Evolutionary conservation across 2,113 vertebrate species (phyloP).

Genomic region (Strigops habroptila): DNA sequence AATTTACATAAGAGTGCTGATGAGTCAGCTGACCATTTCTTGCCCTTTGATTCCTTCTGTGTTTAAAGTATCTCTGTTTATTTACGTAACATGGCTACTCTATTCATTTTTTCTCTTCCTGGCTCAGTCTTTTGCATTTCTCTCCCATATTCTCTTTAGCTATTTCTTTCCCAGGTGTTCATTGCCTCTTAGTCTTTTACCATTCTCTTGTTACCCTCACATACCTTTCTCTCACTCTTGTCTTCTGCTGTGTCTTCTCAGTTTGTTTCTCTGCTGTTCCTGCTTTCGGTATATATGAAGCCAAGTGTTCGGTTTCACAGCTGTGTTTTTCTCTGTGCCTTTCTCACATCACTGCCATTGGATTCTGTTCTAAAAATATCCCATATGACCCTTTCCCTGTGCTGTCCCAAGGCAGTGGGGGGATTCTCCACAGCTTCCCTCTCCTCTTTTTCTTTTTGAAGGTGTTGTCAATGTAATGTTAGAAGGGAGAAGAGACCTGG

Average conservation of each 20-base stretch:
- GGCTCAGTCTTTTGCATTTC: not conserved
- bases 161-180: not conserved
- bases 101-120: not conserved
- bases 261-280: conserved; percentile 13
- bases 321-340: conserved; percentile 51
- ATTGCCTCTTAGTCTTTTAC: not conserved
- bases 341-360: conserved; percentile 58
- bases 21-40: not conserved
- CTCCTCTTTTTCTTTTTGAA: not conserved
- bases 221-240: not conserved
- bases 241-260: not conserved
- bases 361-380: conserved; percentile 79
- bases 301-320: conserved; percentile 69
- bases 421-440: not conserved
- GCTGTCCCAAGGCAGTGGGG: not conserved
- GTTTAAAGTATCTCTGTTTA: not conserved
- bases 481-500: not conserved
- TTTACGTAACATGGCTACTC: not conserved
- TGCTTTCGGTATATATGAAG: not conserved
- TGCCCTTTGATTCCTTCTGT: not conserved
- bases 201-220: not conserved
- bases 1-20: not conserved
- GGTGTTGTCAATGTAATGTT: not conserved
- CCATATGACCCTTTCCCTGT: conserved; percentile 25
- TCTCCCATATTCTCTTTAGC: not conserved